Percentiles rank a stretch among this genome's conserved stretches.
phyloP scores from a whole-genome alignment of 35 echinoderm and acorn worm genomes.

The Ptychodera flava region DNA sequence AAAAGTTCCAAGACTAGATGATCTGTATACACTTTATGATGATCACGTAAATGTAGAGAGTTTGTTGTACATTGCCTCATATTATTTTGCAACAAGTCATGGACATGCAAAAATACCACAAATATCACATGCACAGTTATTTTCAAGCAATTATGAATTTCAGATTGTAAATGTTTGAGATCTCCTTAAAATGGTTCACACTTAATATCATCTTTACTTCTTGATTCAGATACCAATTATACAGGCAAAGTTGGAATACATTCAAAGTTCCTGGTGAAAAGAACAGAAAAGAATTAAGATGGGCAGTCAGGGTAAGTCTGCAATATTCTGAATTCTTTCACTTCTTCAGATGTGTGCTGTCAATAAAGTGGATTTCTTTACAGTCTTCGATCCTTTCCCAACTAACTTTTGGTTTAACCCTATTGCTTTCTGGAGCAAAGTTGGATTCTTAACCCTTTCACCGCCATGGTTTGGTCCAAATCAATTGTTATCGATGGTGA shows the following conservation, averaged over 20 bases:
- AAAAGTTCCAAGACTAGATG: too few relatives aligned
- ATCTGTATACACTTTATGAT: too few relatives aligned
- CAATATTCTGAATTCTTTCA: background rate
- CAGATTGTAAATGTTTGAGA: too few relatives aligned
- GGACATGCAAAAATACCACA: too few relatives aligned
- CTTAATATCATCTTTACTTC: too few relatives aligned
- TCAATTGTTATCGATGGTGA: background rate
- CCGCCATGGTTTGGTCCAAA: background rate
- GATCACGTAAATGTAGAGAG: too few relatives aligned
- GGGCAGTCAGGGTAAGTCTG: constrained; percentile 76
- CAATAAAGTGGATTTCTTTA: background rate
- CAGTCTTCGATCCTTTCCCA: background rate
- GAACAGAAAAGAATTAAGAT: constrained; percentile 83
- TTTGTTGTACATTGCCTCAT: too few relatives aligned
- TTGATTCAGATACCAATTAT: constrained; percentile 90
- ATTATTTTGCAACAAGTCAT: too few relatives aligned
- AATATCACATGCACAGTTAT: too few relatives aligned
- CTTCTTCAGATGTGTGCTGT: background rate
- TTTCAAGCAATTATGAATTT: too few relatives aligned
- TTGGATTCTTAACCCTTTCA: too few relatives aligned
- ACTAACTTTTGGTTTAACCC: background rate
- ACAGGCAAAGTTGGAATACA: constrained; percentile 64
- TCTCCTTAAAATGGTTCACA: too few relatives aligned
- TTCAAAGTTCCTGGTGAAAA: constrained; percentile 83
- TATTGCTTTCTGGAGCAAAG: background rate